phyloP scores from a whole-genome alignment of 2,113 vertebrate species.

The Camarhynchus parvulus region DNA sequence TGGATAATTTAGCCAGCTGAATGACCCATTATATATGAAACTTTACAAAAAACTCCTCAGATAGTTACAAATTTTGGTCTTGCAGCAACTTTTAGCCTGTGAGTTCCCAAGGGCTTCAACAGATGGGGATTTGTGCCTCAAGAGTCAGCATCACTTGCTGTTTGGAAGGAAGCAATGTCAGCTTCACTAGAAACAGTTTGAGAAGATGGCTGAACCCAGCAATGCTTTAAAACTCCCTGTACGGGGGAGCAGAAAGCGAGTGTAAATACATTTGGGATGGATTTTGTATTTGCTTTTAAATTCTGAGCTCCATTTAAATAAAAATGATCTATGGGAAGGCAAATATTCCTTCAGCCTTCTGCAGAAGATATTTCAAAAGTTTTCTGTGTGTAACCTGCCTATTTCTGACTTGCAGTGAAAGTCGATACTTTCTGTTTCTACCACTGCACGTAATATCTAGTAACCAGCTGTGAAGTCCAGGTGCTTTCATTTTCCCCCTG shows the following conservation, averaged over 20 bases:
- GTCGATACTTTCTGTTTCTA: constrained; percentile 3
- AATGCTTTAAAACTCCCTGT: background rate
- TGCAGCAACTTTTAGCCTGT: background rate
- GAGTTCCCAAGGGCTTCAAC: background rate
- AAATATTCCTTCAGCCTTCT: background rate
- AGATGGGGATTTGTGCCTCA: background rate
- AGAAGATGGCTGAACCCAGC: background rate
- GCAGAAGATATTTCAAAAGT: background rate
- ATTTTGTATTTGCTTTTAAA: background rate
- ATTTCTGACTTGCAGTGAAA: background rate
- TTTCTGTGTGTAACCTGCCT: background rate
- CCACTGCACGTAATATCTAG: background rate
- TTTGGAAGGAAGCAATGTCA: background rate
- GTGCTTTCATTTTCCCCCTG: constrained; percentile 29
- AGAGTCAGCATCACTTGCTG: background rate
- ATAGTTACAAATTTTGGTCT: background rate
- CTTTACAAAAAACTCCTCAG: background rate
- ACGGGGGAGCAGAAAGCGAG: fast-evolving
- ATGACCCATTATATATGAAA: background rate
- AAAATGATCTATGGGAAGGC: background rate
- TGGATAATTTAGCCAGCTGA: background rate
- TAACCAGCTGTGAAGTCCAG: background rate
- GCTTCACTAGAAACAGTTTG: background rate
- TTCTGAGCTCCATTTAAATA: background rate
- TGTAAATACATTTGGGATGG: fast-evolving